A percentile compares a stretch with the other conserved stretches of the same genome.
Evolutionary conservation across 2,797 vertebrate species (phyloP).

Genomic region (Gallinago solitaria): DNA sequence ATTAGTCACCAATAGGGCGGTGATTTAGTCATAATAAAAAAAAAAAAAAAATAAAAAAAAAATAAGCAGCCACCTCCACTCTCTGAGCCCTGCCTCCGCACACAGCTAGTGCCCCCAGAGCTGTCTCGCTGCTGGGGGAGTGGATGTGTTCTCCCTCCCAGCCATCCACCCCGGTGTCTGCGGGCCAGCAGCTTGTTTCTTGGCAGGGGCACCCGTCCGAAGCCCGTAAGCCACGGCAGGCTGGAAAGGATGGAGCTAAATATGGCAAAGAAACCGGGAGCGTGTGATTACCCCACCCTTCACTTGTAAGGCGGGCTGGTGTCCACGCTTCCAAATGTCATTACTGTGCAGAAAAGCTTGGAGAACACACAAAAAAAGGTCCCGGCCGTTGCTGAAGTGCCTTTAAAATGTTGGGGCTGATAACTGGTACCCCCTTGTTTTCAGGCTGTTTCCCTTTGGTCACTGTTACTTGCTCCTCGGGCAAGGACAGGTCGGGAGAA

Average conservation of each 20-base stretch:
- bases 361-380: neutral
- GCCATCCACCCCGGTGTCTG: slow-evolving; percentile 58
- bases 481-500: neutral
- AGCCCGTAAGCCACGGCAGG: slow-evolving; percentile 49
- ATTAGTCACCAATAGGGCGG: slow-evolving; percentile 70
- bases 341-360: slow-evolving; percentile 22
- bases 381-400: neutral
- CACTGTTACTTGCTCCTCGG: neutral
- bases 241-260: slow-evolving; percentile 73
- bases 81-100: slow-evolving; percentile 55
- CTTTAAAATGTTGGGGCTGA: neutral
- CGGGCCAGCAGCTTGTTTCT: slow-evolving; percentile 69
- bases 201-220: slow-evolving; percentile 57
- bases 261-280: slow-evolving; percentile 56
- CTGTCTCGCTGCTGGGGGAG: slow-evolving; percentile 19
- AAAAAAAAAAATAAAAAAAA: neutral
- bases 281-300: slow-evolving; percentile 64
- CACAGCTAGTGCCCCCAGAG: slow-evolving; percentile 21
- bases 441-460: neutral
- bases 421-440: neutral
- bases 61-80: slow-evolving; percentile 34
- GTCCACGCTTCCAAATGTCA: slow-evolving; percentile 7
- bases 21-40: slow-evolving; percentile 38
- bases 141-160: slow-evolving; percentile 62
- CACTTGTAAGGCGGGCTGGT: slow-evolving; percentile 52